phyloP scores from a whole-genome alignment of 2,113 vertebrate genomes.

The Candoia aspera region DNA sequence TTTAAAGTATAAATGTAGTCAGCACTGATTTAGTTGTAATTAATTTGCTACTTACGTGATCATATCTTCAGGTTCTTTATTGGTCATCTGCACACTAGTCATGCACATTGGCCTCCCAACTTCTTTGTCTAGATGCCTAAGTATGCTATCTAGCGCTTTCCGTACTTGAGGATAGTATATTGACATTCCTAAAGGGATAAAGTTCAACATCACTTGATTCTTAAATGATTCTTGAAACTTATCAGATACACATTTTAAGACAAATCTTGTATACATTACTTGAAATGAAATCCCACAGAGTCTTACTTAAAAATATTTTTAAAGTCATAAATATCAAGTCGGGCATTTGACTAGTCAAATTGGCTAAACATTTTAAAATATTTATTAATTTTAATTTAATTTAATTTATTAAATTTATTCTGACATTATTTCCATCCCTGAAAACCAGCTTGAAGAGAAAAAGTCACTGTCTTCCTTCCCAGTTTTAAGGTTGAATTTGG shows the following conservation, averaged over 20 bases:
- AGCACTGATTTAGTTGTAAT: background rate
- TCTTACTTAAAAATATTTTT: background rate
- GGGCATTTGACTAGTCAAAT: background rate
- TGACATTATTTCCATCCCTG: background rate
- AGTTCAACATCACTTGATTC: background rate
- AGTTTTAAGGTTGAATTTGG: background rate
- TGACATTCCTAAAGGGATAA: constrained; percentile 86
- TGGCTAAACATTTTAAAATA: background rate
- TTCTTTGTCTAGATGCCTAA: constrained; percentile 97
- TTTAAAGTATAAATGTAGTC: background rate
- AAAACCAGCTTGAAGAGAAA: background rate
- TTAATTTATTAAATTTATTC: background rate
- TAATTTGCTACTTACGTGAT: constrained; percentile 85
- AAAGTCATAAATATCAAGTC: background rate
- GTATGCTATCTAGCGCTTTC: constrained; percentile 95
- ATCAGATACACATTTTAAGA: background rate
- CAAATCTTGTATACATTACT: background rate
- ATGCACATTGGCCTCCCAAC: constrained; percentile 98
- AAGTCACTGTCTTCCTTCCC: background rate
- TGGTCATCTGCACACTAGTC: constrained; percentile 98
- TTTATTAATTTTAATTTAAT: background rate
- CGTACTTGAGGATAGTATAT: constrained; percentile 98
- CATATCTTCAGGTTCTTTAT: constrained; percentile 99
- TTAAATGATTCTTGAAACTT: background rate
- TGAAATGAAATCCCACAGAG: background rate